Evolutionary conservation across 2,113 vertebrate species (phyloP).

Genomic region (Nothobranchius kuhntae): DNA sequence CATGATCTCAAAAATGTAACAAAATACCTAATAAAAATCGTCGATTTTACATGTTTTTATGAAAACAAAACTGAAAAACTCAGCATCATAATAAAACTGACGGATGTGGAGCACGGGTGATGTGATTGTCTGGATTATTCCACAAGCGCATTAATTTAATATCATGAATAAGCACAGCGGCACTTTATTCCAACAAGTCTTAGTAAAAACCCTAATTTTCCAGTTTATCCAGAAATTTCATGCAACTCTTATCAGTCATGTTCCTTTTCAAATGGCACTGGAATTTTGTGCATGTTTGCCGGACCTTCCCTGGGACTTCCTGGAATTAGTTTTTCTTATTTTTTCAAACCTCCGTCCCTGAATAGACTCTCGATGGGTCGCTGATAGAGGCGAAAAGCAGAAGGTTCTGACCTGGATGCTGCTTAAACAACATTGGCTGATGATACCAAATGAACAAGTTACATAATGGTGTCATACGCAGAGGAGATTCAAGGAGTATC

Average conservation of each 20-base stretch:
- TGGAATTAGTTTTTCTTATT: not conserved
- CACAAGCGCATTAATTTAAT: not conserved
- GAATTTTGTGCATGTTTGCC: constrained; percentile 38
- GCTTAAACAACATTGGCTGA: constrained; percentile 18
- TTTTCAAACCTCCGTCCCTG: constrained; percentile 24
- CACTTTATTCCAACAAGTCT: constrained; percentile 1
- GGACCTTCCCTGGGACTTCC: constrained; percentile 38
- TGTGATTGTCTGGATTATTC: not conserved
- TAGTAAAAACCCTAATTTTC: not conserved
- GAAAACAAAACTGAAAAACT: not conserved
- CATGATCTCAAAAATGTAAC: no score
- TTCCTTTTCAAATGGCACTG: constrained; percentile 34
- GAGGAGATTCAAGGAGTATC: constrained; percentile 5
- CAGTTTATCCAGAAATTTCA: not conserved
- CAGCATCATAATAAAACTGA: constrained; percentile 14
- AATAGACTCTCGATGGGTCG: constrained; percentile 3
- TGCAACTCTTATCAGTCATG: not conserved
- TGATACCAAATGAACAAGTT: constrained; percentile 18
- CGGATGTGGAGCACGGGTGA: not conserved
- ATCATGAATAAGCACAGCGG: not conserved
- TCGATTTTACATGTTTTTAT: no score
- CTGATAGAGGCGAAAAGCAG: constrained; percentile 7
- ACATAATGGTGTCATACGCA: constrained; percentile 19
- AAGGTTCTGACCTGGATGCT: constrained; percentile 5
- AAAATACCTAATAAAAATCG: no score